phyloP scores from a whole-genome alignment of 2,113 vertebrate species.

The Scomber colias region DNA sequence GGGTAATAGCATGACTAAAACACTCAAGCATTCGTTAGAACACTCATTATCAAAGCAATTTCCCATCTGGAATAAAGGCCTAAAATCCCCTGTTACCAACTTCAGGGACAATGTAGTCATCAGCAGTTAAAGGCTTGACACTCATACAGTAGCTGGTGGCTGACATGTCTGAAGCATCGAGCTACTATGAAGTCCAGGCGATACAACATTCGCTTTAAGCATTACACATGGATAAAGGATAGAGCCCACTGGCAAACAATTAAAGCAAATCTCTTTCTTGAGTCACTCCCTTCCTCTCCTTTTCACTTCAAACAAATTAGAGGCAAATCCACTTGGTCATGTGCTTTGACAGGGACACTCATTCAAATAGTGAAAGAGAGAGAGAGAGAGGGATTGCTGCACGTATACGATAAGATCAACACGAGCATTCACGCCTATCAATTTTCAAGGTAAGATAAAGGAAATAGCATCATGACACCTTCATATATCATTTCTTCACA shows the following conservation, averaged over 20 bases:
- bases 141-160: neutral
- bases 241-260: conserved; percentile 27
- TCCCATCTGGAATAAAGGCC: conserved; percentile 62
- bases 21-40: conserved; percentile 52
- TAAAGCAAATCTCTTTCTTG: conserved; percentile 63
- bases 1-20: conserved; percentile 63
- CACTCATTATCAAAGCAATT: conserved; percentile 54
- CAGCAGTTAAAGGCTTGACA: conserved; percentile 21
- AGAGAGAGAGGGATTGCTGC: conserved; percentile 60
- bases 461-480: conserved; percentile 12
- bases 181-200: neutral
- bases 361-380: conserved; percentile 75
- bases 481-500: neutral
- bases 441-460: conserved; percentile 75
- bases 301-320: conserved; percentile 85
- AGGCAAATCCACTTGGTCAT: conserved; percentile 84
- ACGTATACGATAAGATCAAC: conserved; percentile 49
- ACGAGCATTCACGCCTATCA: conserved; percentile 11
- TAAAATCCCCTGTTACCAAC: conserved; percentile 51
- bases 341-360: conserved; percentile 77
- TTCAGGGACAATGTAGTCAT: conserved; percentile 23
- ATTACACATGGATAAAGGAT: conserved; percentile 5
- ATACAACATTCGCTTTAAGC: conserved; percentile 11
- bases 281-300: conserved; percentile 65
- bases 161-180: conserved; percentile 5